Evolutionary conservation across 2,113 vertebrate genomes (phyloP).

Genomic region (Climacteris rufus): DNA sequence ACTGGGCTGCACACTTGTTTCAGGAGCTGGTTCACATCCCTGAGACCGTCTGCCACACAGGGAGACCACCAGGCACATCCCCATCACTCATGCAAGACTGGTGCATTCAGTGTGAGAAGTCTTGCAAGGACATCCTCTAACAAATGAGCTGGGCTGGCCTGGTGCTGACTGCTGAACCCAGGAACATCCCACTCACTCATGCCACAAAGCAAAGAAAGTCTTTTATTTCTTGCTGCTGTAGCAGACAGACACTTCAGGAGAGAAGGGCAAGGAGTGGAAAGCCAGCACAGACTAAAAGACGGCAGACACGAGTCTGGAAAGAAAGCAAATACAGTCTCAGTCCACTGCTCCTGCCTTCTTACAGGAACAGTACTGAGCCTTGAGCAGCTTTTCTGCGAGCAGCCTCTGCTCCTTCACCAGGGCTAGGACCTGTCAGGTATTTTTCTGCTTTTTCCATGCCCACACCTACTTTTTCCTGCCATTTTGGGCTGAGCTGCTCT

Average conservation of each 20-base stretch:
- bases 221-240: neutral
- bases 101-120: neutral
- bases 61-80: neutral
- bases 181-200: neutral
- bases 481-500: neutral
- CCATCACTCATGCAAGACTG: neutral
- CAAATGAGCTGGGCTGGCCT: slow-evolving; percentile 1
- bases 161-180: neutral
- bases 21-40: neutral
- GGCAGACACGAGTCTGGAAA: neutral
- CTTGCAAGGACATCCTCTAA: neutral
- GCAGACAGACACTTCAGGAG: neutral
- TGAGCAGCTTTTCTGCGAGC: neutral
- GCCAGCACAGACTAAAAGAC: neutral
- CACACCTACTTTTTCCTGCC: neutral
- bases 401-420: neutral
- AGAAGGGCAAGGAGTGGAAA: neutral
- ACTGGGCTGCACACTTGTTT: neutral
- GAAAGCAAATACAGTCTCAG: neutral
- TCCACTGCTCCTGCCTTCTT: neutral
- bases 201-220: neutral
- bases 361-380: neutral
- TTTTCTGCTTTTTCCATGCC: neutral
- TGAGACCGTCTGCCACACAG: neutral
- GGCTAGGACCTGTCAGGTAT: neutral